Conservation (phyloP, 2,797 vertebrate genomes). For the Pipistrellus pygmaeus region DNA sequence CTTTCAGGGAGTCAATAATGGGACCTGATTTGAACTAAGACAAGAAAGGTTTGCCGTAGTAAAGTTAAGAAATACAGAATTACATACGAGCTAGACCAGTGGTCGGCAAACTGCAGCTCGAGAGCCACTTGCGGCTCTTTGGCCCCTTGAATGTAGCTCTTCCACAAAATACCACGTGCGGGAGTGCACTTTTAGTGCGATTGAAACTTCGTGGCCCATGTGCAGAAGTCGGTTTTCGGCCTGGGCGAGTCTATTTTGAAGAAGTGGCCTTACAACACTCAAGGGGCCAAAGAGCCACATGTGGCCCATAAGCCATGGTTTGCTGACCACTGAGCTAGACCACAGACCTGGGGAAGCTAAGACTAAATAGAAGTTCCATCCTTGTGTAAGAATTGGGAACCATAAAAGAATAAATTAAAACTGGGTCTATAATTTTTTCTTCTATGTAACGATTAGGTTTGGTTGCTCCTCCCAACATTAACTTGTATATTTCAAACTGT, state of each 20-base stretch:
- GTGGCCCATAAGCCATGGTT: no score
- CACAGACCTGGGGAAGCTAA: slow-evolving; percentile 3
- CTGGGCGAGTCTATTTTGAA: no score
- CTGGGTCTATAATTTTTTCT: slow-evolving; percentile 4
- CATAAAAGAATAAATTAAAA: slow-evolving; percentile 36
- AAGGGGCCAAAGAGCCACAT: no score
- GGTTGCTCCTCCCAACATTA: neutral
- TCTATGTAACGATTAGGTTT: slow-evolving; percentile 14
- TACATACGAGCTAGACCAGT: neutral
- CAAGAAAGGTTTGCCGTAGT: slow-evolving; percentile 16
- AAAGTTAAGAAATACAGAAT: slow-evolving; percentile 52
- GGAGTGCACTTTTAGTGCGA: no score
- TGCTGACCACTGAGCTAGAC: neutral
- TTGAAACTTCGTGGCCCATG: no score
- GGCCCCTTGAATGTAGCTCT: no score
- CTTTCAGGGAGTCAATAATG: neutral
- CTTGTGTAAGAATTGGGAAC: neutral
- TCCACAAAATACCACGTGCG: no score
- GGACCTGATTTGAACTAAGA: slow-evolving; percentile 18
- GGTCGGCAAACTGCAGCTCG: no score
- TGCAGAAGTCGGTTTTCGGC: no score
- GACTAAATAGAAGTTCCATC: slow-evolving; percentile 17
- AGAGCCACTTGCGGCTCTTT: no score
- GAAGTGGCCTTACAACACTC: no score
- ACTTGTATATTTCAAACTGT: neutral